Conservation (phyloP, 92 coral and sea anemone genomes). For the Umimayanthus kanabou region DNA sequence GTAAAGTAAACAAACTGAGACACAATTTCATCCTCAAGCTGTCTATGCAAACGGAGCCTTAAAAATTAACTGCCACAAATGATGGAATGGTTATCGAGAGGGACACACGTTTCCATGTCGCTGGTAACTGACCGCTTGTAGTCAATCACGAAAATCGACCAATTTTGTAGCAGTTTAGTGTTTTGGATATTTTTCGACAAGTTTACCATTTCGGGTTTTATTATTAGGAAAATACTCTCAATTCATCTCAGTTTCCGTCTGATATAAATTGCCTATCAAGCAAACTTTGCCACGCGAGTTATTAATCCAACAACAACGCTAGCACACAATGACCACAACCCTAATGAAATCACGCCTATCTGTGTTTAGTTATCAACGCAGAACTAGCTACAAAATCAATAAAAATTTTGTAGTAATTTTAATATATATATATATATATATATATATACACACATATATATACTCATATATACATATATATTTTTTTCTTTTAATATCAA, state of each 20-base stretch:
- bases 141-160: background rate
- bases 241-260: slow-evolving; percentile 11
- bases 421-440: background rate
- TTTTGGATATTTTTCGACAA: background rate
- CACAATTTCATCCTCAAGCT: slow-evolving; percentile 32
- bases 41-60: slow-evolving; percentile 43
- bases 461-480: no score
- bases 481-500: background rate
- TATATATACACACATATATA: no score
- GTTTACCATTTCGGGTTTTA: background rate
- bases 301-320: background rate
- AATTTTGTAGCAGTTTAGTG: background rate
- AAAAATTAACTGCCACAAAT: slow-evolving; percentile 39
- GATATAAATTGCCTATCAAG: background rate
- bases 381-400: background rate
- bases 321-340: background rate
- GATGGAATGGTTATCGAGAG: slow-evolving; percentile 21
- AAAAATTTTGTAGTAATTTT: background rate
- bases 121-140: background rate
- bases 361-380: slow-evolving; percentile 24
- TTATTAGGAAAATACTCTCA: background rate
- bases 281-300: slow-evolving; percentile 12
- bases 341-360: slow-evolving; percentile 11
- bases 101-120: slow-evolving; percentile 21
- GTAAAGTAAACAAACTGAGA: slow-evolving; percentile 29